These are phyloP conservation scores for Lepus oiostolus DNA, from an alignment of 2,797 vertebrate genomes.

Conservation along the genomic window DNA sequence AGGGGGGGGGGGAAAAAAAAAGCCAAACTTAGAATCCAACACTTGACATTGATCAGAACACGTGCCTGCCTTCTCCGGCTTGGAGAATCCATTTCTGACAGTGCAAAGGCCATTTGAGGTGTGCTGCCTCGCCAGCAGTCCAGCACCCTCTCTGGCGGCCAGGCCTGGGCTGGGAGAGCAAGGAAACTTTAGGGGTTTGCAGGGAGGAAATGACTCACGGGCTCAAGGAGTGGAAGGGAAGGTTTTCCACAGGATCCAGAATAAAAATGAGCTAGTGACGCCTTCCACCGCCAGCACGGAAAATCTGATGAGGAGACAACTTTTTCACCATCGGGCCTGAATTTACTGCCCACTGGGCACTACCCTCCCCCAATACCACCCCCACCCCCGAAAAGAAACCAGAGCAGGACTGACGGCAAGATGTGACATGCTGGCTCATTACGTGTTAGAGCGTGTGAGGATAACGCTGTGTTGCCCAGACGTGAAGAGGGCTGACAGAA, in stretches of 20 bases:
- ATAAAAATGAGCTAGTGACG: conserved; percentile 64
- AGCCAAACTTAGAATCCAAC: neutral
- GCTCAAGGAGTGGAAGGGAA: conserved; percentile 25
- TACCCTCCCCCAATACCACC: neutral
- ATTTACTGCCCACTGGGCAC: neutral
- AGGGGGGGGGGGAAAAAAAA: neutral
- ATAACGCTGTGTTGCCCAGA: neutral
- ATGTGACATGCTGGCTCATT: neutral
- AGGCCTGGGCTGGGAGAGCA: neutral
- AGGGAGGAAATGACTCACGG: conserved; percentile 80
- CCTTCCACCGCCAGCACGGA: conserved; percentile 53
- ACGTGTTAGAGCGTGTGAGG: neutral
- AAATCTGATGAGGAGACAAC: conserved; percentile 1
- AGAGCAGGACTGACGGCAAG: neutral
- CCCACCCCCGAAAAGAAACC: neutral
- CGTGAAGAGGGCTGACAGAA: neutral
- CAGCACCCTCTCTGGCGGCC: neutral
- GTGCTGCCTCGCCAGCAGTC: neutral
- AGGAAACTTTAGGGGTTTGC: conserved; percentile 20
- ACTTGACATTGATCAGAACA: neutral
- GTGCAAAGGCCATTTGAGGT: neutral
- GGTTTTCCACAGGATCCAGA: conserved; percentile 62
- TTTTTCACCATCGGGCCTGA: neutral
- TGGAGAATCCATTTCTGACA: neutral
- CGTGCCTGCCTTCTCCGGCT: neutral